Evolutionary conservation across 2,888 invertebrate species (phyloP).

Genomic region (Cephus spinipes): DNA sequence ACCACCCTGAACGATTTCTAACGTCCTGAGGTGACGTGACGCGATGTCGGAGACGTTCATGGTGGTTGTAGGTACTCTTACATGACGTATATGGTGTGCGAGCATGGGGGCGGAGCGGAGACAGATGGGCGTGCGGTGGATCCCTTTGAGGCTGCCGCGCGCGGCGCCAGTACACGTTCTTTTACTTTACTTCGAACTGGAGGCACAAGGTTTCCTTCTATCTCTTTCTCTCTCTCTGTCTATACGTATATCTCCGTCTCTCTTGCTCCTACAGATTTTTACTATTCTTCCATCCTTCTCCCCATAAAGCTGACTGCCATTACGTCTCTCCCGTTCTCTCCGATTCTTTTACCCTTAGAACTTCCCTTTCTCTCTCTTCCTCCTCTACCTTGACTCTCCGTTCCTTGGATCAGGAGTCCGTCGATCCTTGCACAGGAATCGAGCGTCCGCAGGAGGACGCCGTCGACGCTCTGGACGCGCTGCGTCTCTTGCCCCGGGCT

Average conservation of each 20-base stretch:
- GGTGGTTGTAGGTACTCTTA: slow-evolving; percentile 43
- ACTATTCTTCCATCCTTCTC: slow-evolving; percentile 17
- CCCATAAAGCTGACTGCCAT: neutral
- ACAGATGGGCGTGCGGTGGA: slow-evolving; percentile 66
- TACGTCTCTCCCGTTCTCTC: neutral
- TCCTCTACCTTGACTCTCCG: slow-evolving; percentile 1
- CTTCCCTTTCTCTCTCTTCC: slow-evolving; percentile 6
- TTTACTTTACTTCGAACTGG: slow-evolving; percentile 15
- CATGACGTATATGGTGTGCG: slow-evolving; percentile 64
- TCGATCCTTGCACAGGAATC: slow-evolving; percentile 16
- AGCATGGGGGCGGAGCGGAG: slow-evolving; percentile 66
- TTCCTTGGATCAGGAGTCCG: slow-evolving; percentile 12
- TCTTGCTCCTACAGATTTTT: slow-evolving; percentile 16
- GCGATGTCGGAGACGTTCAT: slow-evolving; percentile 48
- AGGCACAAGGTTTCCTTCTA: slow-evolving; percentile 30
- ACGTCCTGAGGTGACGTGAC: neutral
- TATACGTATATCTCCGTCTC: slow-evolving; percentile 15
- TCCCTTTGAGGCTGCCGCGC: slow-evolving; percentile 66
- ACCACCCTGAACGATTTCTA: neutral
- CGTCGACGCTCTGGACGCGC: slow-evolving; percentile 21
- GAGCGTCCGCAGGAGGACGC: slow-evolving; percentile 19
- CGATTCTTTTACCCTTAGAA: slow-evolving; percentile 1
- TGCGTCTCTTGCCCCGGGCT: slow-evolving; percentile 38
- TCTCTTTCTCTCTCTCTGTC: slow-evolving; percentile 14
- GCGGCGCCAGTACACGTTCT: slow-evolving; percentile 60